Percentiles rank a stretch among this genome's conserved stretches.
Conservation (phyloP, 2,797 vertebrate species). For the Acrossocheilus wenchowensis region DNA sequence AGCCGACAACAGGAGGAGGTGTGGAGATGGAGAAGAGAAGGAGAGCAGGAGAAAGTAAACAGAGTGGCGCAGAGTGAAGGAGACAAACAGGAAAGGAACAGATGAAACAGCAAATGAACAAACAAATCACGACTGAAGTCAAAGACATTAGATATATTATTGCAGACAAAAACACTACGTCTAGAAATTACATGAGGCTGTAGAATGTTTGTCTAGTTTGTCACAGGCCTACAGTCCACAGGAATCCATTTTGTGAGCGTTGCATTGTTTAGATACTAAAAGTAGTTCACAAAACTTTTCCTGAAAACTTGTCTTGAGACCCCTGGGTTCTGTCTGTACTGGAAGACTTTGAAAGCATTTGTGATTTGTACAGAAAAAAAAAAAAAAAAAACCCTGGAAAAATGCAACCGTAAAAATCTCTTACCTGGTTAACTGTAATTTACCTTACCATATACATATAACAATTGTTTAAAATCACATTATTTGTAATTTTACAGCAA, state of each 20-base stretch:
- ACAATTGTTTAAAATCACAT: background rate
- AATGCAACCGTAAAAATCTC: background rate
- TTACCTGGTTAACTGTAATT: background rate
- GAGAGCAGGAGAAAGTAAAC: background rate
- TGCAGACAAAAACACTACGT: background rate
- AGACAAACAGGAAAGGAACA: background rate
- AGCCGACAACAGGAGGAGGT: constrained; percentile 49
- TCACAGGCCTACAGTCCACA: background rate
- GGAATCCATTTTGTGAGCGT: background rate
- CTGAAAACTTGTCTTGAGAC: background rate
- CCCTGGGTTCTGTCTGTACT: background rate
- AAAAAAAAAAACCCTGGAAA: background rate
- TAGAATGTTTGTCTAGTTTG: background rate
- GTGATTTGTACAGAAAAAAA: too few relatives aligned
- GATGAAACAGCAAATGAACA: constrained; percentile 33
- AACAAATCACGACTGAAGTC: constrained; percentile 33
- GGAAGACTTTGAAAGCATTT: background rate
- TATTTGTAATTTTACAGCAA: background rate
- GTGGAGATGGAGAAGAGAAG: constrained; percentile 23
- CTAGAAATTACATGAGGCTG: background rate
- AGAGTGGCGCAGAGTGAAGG: background rate
- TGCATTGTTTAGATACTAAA: background rate
- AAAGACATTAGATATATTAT: background rate
- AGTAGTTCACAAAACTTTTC: background rate
- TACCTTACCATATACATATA: background rate